Conservation (phyloP, 2,113 vertebrate genomes). For the Pomatorhinus ruficollis region DNA sequence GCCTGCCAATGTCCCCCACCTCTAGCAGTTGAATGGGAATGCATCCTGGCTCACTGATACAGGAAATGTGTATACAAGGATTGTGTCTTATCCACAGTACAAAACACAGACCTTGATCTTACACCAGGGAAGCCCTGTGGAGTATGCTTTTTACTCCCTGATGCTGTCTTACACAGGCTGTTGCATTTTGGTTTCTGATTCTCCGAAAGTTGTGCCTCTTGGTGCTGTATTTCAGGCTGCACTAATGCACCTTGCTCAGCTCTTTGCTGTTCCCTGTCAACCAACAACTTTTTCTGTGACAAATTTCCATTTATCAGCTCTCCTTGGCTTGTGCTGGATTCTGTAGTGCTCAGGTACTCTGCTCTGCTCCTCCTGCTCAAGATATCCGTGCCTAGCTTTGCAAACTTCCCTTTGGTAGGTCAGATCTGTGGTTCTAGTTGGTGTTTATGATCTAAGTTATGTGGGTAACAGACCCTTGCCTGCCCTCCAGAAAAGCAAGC, state of each 20-base stretch:
- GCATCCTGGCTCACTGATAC: neutral
- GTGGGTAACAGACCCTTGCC: neutral
- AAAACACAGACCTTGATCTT: neutral
- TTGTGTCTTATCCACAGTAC: neutral
- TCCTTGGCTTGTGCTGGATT: neutral
- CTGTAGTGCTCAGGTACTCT: neutral
- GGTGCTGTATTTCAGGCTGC: neutral
- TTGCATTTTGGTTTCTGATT: neutral
- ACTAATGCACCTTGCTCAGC: neutral
- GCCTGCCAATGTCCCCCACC: fast-evolving
- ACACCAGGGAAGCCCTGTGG: too few relatives aligned
- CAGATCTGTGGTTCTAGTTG: neutral
- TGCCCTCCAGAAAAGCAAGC: neutral
- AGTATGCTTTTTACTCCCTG: neutral
- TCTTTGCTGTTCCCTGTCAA: neutral
- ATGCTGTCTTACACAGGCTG: neutral
- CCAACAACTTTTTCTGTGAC: neutral
- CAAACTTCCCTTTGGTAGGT: neutral
- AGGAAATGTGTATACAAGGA: neutral
- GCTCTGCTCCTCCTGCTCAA: neutral
- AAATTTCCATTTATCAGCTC: neutral
- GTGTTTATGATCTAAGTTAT: neutral
- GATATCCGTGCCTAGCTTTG: neutral
- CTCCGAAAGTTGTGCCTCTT: neutral
- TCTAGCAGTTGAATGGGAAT: neutral